A percentile compares a stretch with the other conserved stretches of the same genome.
phyloP scores from a whole-genome alignment of 2,113 vertebrate species.

The Ceyx melanurus region DNA sequence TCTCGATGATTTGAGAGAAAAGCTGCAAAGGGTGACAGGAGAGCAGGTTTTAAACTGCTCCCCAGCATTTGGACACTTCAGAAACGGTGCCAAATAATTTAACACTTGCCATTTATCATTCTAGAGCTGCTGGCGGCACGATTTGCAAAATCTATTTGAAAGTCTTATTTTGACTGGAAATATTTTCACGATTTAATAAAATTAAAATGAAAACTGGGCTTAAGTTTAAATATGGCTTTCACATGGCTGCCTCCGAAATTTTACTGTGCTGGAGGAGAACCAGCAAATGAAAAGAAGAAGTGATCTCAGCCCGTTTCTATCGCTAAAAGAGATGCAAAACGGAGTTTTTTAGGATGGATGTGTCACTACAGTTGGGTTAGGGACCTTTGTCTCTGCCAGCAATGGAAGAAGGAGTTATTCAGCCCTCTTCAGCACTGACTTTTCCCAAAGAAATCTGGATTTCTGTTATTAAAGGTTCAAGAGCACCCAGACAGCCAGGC shows the following conservation, averaged over 20 bases:
- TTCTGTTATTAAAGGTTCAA: accelerated
- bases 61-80: background rate
- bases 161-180: background rate
- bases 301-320: background rate
- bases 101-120: background rate
- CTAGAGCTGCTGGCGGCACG: background rate
- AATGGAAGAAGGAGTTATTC: background rate
- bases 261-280: background rate
- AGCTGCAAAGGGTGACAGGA: background rate
- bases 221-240: background rate
- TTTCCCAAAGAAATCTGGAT: background rate
- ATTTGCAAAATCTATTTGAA: slow-evolving; percentile 10
- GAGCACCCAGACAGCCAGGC: background rate
- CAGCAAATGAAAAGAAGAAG: background rate
- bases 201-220: background rate
- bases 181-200: background rate
- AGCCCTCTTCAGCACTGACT: background rate
- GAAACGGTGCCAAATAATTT: background rate
- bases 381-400: background rate
- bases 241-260: background rate
- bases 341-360: background rate
- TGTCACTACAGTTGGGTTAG: background rate
- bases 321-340: background rate
- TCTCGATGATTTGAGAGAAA: background rate
- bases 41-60: background rate